phyloP scores from a whole-genome alignment of 2,888 invertebrate genomes.

The Polyploca ridens region DNA sequence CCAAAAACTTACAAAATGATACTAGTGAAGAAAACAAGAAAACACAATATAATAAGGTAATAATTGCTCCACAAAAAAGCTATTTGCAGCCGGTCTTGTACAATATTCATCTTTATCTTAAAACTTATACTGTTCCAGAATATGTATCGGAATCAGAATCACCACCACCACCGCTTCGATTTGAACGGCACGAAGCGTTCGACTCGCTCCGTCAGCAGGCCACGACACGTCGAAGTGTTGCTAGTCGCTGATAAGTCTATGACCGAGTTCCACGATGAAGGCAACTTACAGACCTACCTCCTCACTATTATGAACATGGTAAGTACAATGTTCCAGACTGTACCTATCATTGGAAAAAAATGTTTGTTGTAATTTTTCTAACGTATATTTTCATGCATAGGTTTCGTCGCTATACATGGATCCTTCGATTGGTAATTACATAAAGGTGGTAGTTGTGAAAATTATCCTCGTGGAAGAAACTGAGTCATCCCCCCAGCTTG shows the following conservation, averaged over 20 bases:
- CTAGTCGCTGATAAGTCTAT: constrained; percentile 95
- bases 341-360: not conserved
- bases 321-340: constrained; percentile 37
- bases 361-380: not conserved
- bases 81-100: not conserved
- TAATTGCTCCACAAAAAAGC: not conserved
- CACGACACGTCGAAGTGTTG: constrained; percentile 92
- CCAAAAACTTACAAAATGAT: constrained; percentile 46
- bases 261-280: constrained; percentile 93
- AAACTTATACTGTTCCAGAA: constrained; percentile 46
- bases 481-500: constrained; percentile 86
- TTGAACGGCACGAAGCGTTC: constrained; percentile 46
- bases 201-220: constrained; percentile 89
- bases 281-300: constrained; percentile 93
- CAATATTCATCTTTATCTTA: not conserved
- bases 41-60: constrained; percentile 46
- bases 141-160: constrained; percentile 51
- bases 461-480: constrained; percentile 91
- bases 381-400: constrained; percentile 51
- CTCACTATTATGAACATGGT: constrained; percentile 97
- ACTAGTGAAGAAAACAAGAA: constrained; percentile 41
- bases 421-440: constrained; percentile 95
- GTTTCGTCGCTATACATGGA: constrained; percentile 93
- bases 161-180: constrained; percentile 51
- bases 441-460: constrained; percentile 95